These are phyloP conservation scores for Crotophaga sulcirostris DNA, from an alignment of 2,113 vertebrate species.

Conservation along the genomic window DNA sequence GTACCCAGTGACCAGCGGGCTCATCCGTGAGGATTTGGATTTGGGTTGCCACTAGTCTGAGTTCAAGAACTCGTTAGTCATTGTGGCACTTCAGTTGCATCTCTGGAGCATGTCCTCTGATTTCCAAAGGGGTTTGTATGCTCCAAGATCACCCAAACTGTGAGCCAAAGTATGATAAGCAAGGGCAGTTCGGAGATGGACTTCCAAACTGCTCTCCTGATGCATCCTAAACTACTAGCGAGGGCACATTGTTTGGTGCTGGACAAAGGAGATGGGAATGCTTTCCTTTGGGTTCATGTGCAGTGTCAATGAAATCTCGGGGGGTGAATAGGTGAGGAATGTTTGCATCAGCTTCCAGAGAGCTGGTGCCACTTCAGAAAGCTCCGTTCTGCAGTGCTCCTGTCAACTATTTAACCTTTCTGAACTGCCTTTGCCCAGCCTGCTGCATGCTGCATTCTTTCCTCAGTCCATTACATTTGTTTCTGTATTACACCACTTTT, in stretches of 20 bases:
- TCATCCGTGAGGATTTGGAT: fast-evolving
- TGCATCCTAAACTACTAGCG: not conserved
- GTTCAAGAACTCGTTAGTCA: not conserved
- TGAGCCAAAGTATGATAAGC: fast-evolving
- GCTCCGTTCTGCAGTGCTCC: conserved; percentile 10
- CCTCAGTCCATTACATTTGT: conserved; percentile 45
- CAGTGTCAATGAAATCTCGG: not conserved
- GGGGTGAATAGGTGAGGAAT: not conserved
- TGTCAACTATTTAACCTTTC: conserved; percentile 32
- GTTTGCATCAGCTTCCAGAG: not conserved
- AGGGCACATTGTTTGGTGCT: fast-evolving
- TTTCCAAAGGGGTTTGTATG: not conserved
- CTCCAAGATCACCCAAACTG: not conserved
- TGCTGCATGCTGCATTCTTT: conserved; percentile 55
- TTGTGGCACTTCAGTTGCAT: not conserved
- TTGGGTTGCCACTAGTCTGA: not conserved
- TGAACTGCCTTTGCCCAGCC: conserved; percentile 37
- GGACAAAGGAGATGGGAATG: not conserved
- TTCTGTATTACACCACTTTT: conserved; percentile 53
- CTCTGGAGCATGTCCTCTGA: not conserved
- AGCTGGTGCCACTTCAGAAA: not conserved
- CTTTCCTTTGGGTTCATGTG: not conserved
- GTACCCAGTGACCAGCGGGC: fast-evolving
- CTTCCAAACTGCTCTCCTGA: not conserved
- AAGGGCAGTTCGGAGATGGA: not conserved